Conservation (phyloP, 2,113 vertebrate genomes). For the Aldabrachelys gigantea region DNA sequence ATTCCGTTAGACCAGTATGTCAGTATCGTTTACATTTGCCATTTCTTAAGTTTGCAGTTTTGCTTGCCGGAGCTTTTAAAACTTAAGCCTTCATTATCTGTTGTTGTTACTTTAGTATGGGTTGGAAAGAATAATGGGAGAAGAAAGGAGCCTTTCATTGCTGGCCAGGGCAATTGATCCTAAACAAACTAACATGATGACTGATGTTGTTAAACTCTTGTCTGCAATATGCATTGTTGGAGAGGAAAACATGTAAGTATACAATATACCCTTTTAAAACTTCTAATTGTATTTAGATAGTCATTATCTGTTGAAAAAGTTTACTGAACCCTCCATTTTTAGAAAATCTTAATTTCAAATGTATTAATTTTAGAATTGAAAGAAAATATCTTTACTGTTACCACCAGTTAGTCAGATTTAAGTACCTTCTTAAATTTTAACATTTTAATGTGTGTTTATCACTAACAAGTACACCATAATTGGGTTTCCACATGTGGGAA, state of each 20-base stretch:
- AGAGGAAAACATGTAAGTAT: constrained; percentile 94
- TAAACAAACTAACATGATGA: constrained; percentile 92
- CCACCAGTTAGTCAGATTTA: background rate
- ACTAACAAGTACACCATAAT: constrained; percentile 1
- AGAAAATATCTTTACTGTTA: background rate
- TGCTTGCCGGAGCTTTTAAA: constrained; percentile 32
- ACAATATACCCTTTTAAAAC: background rate
- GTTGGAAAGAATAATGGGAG: constrained; percentile 93
- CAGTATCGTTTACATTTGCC: background rate
- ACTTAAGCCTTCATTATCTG: background rate
- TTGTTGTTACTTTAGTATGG: constrained; percentile 85
- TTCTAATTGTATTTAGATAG: background rate
- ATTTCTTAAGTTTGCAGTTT: background rate
- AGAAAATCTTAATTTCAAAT: background rate
- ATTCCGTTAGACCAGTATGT: background rate
- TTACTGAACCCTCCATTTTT: background rate
- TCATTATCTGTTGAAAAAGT: background rate
- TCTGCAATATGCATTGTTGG: constrained; percentile 98
- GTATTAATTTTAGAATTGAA: background rate
- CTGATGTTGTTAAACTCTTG: constrained; percentile 93
- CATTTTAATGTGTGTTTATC: background rate
- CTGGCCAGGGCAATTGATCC: constrained; percentile 92
- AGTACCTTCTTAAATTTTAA: background rate
- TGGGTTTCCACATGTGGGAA: background rate
- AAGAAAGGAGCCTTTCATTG: constrained; percentile 91